These are phyloP conservation scores for Drosophila neocordata DNA, from an alignment of 1,140 invertebrate genomes.

Conservation along the genomic window DNA sequence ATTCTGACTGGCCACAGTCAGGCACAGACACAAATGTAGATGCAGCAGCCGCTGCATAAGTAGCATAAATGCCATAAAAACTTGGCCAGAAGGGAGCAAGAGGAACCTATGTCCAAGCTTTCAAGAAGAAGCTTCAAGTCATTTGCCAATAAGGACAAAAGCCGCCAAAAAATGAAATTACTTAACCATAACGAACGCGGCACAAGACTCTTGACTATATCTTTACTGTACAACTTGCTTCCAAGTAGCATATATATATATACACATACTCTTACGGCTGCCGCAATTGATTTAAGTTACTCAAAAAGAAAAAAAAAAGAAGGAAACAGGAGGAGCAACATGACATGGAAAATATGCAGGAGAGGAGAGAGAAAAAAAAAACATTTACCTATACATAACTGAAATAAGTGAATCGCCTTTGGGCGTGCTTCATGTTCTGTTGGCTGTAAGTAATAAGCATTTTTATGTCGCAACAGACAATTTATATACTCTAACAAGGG, in stretches of 20 bases:
- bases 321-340: slow-evolving; percentile 11
- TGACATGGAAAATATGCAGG: not conserved
- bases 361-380: too few species aligned
- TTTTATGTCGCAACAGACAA: slow-evolving; percentile 63
- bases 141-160: slow-evolving; percentile 79
- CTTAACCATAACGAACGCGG: slow-evolving; percentile 66
- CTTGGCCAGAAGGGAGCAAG: slow-evolving; percentile 41
- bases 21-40: not conserved
- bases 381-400: slow-evolving; percentile 33
- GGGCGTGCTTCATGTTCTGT: slow-evolving; percentile 58
- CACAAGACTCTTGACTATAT: slow-evolving; percentile 32
- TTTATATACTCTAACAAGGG: slow-evolving; percentile 4
- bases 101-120: slow-evolving; percentile 25
- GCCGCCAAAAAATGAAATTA: slow-evolving; percentile 75
- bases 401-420: slow-evolving; percentile 55
- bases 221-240: slow-evolving; percentile 14
- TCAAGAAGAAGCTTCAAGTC: slow-evolving; percentile 46
- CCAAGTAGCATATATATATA: slow-evolving; percentile 34
- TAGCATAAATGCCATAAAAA: slow-evolving; percentile 75
- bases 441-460: slow-evolving; percentile 66
- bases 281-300: slow-evolving; percentile 78
- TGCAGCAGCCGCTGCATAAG: slow-evolving; percentile 58
- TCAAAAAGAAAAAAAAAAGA: slow-evolving; percentile 16
- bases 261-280: slow-evolving; percentile 43
- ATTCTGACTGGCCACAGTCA: slow-evolving; percentile 49